Base-by-base conservation (phyloP, 2,113 vertebrate species). In the Hypocryptadius cinnamomeus region DNA sequence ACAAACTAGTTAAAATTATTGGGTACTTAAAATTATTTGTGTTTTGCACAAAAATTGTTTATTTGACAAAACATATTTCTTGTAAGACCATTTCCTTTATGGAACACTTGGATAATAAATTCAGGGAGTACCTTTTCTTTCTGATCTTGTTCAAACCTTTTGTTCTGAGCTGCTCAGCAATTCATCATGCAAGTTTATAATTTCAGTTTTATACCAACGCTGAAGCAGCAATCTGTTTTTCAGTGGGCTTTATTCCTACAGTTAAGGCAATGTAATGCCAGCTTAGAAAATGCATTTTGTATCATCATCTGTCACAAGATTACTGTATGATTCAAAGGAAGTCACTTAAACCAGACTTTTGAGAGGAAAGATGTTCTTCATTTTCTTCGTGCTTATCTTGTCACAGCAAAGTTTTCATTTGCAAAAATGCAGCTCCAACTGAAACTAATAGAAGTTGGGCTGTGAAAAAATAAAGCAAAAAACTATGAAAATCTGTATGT, bases 261-360 rank as follows among this genome's bases (percentile, higher is more conserved):
- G 82, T 85, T 93, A 87, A 79, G 79, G 79, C 45, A 85, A 53
- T 42, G 54, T 61, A 94, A 94, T 82, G 48, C 53, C 70, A 89
- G 15, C 53, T 89, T 72, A 64, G 66, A 64, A 92, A 91, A 79
- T n/a, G 11, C 48, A 85, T 94, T 89, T 89, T 81, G 28, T 91
- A 85, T 92, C 73, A 81, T 93, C 53, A 76, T 85, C 84, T 91
- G 81, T 96, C 81, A 82, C 69, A 87, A 83, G 78, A 92, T 89
- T 91, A 87, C 66, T 6, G 18, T 64, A 31, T 87, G 78, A 92
- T 94, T 95, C 89, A 93, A 86, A 95, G 87, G 28, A 81, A 93
- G 69, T 81, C 77, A 84, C 72, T 94, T 92, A 86, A 94, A 91
- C 25, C 35, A 80, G 73, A 60, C 61, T 89, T 94, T 80, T 60